Evolutionary conservation across 2,888 invertebrate genomes (phyloP).

Genomic region (Gisinianus flammeolus): DNA sequence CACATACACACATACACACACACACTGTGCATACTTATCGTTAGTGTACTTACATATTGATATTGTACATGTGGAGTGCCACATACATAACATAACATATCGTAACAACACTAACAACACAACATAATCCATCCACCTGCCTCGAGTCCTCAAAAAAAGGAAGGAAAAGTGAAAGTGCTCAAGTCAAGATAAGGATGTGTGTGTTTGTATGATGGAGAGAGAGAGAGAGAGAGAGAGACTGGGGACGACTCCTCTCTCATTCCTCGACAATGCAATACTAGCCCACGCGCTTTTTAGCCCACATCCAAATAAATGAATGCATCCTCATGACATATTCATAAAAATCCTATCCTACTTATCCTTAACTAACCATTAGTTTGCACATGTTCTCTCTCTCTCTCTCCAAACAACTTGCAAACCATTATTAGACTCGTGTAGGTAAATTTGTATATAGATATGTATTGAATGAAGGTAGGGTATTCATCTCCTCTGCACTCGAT

Average conservation of each 20-base stretch:
- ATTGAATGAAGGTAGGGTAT: too few relatives aligned
- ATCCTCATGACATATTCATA: slow-evolving; percentile 7
- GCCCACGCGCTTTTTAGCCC: slow-evolving; percentile 33
- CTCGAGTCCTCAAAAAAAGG: slow-evolving; percentile 31
- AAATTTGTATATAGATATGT: neutral
- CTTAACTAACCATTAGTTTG: neutral
- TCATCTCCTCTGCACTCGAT: too few relatives aligned
- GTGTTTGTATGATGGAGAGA: neutral
- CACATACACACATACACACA: neutral
- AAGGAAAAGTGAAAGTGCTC: slow-evolving; percentile 36
- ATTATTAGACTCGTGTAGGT: neutral
- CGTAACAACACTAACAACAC: too few relatives aligned
- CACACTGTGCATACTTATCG: neutral
- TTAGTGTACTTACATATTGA: slow-evolving; percentile 19
- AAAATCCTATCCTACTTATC: neutral
- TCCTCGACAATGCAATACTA: neutral
- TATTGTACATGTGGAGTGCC: slow-evolving; percentile 3
- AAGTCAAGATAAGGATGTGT: slow-evolving; percentile 19
- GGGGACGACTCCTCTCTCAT: too few relatives aligned
- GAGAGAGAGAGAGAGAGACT: slow-evolving; percentile 7
- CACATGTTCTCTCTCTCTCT: neutral
- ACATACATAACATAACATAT: too few relatives aligned
- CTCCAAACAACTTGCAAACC: neutral
- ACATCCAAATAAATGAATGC: slow-evolving; percentile 15
- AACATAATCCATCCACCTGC: slow-evolving; percentile 40